phyloP scores from a whole-genome alignment of 2,113 vertebrate species.

The Onychorhynchus coronatus region DNA sequence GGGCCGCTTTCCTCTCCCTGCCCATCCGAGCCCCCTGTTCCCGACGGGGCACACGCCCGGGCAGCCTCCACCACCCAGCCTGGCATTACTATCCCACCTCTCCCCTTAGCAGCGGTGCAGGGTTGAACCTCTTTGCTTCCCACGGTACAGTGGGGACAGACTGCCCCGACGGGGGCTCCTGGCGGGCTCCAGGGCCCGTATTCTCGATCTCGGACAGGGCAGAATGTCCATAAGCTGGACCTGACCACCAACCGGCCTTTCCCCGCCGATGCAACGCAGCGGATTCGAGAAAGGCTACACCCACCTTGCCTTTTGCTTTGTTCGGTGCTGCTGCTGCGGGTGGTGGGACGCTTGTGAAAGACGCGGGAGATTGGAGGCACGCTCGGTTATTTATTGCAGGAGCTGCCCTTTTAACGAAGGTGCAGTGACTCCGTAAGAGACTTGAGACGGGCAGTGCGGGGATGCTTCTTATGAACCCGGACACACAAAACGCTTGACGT shows the following conservation, averaged over 20 bases:
- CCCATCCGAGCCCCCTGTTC: background rate
- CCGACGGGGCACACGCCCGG: background rate
- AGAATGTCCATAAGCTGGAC: background rate
- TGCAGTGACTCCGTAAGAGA: background rate
- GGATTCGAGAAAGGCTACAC: background rate
- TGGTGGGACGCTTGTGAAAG: background rate
- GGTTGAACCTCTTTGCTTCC: background rate
- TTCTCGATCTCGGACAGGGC: background rate
- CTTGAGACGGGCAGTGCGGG: background rate
- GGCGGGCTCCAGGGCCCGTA: background rate
- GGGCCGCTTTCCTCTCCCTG: background rate
- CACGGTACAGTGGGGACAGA: too few relatives aligned
- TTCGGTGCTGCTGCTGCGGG: background rate
- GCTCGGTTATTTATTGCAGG: background rate
- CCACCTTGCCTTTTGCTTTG: background rate
- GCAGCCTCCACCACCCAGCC: background rate
- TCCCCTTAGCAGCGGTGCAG: background rate
- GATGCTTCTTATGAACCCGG: background rate
- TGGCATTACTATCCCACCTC: background rate
- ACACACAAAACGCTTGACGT: fast-evolving
- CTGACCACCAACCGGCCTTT: background rate
- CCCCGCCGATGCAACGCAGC: background rate
- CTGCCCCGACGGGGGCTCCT: background rate
- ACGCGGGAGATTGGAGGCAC: fast-evolving
- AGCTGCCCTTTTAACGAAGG: background rate